Base-by-base conservation (phyloP, 30 jellyfish, hydroid and myxozoan genomes). In the Aurelia aurita complex sp. Pacific region DNA sequence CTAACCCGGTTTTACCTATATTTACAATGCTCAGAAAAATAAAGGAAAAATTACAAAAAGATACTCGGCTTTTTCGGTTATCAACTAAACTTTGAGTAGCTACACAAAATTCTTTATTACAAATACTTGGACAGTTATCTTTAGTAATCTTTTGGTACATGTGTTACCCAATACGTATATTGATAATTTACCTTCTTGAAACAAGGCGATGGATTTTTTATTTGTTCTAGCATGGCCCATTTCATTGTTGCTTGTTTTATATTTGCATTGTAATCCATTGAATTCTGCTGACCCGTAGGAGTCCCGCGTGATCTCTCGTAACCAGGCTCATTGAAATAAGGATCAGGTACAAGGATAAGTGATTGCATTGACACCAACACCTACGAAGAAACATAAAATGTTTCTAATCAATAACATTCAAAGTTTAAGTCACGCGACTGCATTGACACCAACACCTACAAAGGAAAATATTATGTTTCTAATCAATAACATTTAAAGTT, bases 241-340 rank as follows among this genome's bases (percentile, higher is more conserved):
- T 82, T 81, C 61, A 92, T 91, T 1, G 95, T 75, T 10, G 98
- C 98, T 77, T 92, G 98, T 54, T 79, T 67, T 38, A 92, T 92
- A 75, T 92, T 92, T 10, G 98, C 98, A 76, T 86, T 92, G 76
- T 92, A 92, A 42, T 86, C 97, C 85, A 73, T 63, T 63, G 97
- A 92, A 52, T 87, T 92, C 74, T 86, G 97, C 61, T 81, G 85
- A 40, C 98, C 98, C 23, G 65, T 74, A 11, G 97, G 95, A 16
- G 98, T 92, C 42, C 92, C 90, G 13, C 98, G 98, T 51, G 89
- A 73, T 81, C 98, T 73, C 74, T 92, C 98, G 68, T 92, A 92
- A 57, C 98, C 98, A 16, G 98, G 98, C 79, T 92, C 98, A 63
- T 92, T 92, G 70, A 92, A 92, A 77, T 92, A 92, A n/a, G 98